These are phyloP conservation scores for Channa maculata DNA, from an alignment of 2,113 vertebrate genomes.

Conservation along the genomic window DNA sequence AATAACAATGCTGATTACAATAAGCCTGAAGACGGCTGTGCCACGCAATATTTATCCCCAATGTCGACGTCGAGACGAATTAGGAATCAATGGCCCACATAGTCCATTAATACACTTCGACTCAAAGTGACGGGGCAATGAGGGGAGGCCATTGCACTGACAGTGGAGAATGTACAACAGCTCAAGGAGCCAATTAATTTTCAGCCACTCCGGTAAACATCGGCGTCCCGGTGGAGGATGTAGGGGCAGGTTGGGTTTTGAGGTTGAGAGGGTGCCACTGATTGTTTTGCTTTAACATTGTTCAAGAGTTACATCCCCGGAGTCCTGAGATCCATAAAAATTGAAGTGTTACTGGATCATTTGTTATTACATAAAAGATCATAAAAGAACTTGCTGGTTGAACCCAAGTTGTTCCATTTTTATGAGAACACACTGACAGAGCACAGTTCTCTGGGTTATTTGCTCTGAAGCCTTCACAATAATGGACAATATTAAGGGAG, in stretches of 20 bases:
- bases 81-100: conserved; percentile 95
- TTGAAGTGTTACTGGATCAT: conserved; percentile 8
- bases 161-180: conserved; percentile 54
- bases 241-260: conserved; percentile 24
- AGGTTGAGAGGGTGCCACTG: conserved; percentile 30
- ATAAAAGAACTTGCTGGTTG: conserved; percentile 6
- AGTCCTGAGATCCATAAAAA: conserved; percentile 19
- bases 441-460: background rate
- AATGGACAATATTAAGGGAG: no score
- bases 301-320: conserved; percentile 23
- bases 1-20: conserved; percentile 90
- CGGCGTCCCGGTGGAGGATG: conserved; percentile 48
- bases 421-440: background rate
- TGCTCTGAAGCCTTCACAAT: background rate
- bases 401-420: background rate
- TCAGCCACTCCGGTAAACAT: conserved; percentile 68
- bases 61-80: conserved; percentile 90
- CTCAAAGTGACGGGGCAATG: conserved; percentile 76
- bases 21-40: conserved; percentile 82
- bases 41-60: conserved; percentile 87
- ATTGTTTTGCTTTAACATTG: conserved; percentile 36
- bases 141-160: conserved; percentile 61
- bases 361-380: conserved; percentile 29
- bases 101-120: conserved; percentile 83
- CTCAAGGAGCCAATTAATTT: conserved; percentile 77